These are phyloP conservation scores for Panopea generosa DNA, from an alignment of 2,888 invertebrate species.

Conservation along the genomic window DNA sequence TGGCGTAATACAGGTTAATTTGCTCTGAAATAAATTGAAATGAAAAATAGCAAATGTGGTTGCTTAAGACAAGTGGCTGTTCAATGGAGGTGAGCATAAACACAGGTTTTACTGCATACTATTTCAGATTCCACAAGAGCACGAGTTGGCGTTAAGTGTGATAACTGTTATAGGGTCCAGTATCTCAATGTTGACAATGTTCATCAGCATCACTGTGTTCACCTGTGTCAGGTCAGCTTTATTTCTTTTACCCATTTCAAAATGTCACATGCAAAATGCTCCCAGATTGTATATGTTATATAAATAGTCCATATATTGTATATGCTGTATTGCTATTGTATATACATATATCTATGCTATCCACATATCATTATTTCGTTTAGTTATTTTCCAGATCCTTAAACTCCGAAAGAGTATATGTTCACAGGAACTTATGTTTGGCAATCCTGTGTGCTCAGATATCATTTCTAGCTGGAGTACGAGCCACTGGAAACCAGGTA, in stretches of 20 bases:
- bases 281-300: too few species aligned
- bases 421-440: constrained; percentile 77
- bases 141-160: constrained; percentile 67
- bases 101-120: too few species aligned
- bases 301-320: too few species aligned
- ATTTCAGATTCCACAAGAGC: constrained; percentile 56
- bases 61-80: too few species aligned
- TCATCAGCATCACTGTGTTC: constrained; percentile 73
- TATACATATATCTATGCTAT: too few species aligned
- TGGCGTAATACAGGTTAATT: too few species aligned
- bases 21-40: too few species aligned
- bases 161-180: constrained; percentile 76
- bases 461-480: constrained; percentile 71
- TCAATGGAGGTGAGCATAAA: too few species aligned
- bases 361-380: not conserved
- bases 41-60: too few species aligned
- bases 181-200: constrained; percentile 69
- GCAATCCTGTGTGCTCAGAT: constrained; percentile 73
- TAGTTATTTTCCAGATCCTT: constrained; percentile 64
- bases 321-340: too few species aligned
- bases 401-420: constrained; percentile 73
- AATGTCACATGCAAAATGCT: too few species aligned
- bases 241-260: not conserved
- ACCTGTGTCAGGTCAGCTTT: constrained; percentile 71
- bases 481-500: constrained; percentile 69